A percentile compares a stretch with the other conserved stretches of the same genome.
Conservation (phyloP, 2,113 vertebrate genomes). For the Phrynosoma blainvillii region DNA sequence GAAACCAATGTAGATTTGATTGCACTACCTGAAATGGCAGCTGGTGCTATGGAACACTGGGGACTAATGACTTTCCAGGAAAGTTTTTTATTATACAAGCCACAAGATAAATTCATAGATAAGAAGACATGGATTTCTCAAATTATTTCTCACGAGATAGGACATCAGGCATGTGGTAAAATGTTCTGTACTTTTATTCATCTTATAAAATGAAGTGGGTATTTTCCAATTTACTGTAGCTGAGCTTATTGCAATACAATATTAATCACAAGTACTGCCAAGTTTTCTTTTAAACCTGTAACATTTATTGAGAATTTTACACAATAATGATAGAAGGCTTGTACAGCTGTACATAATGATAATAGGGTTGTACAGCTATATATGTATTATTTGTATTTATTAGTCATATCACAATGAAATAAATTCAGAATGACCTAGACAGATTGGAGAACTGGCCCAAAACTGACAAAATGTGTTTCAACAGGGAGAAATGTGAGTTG, state of each 20-base stretch:
- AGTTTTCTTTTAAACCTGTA: background rate
- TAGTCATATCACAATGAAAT: background rate
- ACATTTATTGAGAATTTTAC: background rate
- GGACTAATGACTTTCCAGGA: slow-evolving; percentile 79
- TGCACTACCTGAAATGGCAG: slow-evolving; percentile 73
- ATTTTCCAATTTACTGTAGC: background rate
- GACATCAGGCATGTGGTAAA: slow-evolving; percentile 84
- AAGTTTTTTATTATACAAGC: slow-evolving; percentile 62
- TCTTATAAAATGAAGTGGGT: background rate
- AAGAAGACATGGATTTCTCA: slow-evolving; percentile 59
- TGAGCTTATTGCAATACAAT: background rate
- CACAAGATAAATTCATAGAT: slow-evolving; percentile 56
- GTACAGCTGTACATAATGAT: background rate
- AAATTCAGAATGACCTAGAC: background rate
- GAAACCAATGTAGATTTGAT: slow-evolving; percentile 76
- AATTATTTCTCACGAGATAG: slow-evolving; percentile 79
- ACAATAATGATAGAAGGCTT: background rate
- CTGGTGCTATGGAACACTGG: slow-evolving; percentile 83
- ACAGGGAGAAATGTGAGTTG: too few species aligned
- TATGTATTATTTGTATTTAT: background rate
- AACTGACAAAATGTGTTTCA: too few species aligned
- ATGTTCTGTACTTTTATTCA: slow-evolving; percentile 54
- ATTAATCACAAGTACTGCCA: background rate
- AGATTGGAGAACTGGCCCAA: too few species aligned
- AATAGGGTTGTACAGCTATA: background rate